phyloP scores from a whole-genome alignment of 1,140 invertebrate genomes.

The Drosophila nigromelanica region DNA sequence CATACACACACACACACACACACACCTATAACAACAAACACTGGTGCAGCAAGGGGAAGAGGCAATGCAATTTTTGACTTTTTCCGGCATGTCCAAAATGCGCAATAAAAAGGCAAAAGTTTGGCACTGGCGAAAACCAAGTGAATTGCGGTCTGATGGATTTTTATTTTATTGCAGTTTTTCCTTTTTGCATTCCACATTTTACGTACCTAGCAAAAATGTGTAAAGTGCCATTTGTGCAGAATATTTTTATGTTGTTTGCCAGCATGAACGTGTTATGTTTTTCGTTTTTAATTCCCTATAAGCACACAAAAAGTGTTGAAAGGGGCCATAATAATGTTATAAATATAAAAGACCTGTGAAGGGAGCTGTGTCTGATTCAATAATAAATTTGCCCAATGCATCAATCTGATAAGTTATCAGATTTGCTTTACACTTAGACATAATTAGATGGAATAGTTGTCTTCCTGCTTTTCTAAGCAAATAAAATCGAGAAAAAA shows the following conservation, averaged over 20 bases:
- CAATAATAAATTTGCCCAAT: too few species aligned
- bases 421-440: too few species aligned
- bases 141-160: slow-evolving; percentile 70
- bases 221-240: slow-evolving; percentile 47
- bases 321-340: too few species aligned
- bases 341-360: too few species aligned
- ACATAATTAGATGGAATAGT: too few species aligned
- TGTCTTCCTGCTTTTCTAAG: too few species aligned
- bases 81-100: slow-evolving; percentile 67
- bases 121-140: slow-evolving; percentile 42
- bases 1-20: slow-evolving; percentile 6
- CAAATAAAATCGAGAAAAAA: too few species aligned
- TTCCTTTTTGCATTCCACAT: slow-evolving; percentile 5
- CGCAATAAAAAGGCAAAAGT: slow-evolving; percentile 59
- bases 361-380: too few species aligned
- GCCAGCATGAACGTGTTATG: slow-evolving; percentile 2
- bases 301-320: neutral
- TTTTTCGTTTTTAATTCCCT: slow-evolving; percentile 15
- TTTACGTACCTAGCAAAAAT: slow-evolving; percentile 19
- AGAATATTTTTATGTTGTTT: slow-evolving; percentile 4
- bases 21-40: slow-evolving; percentile 21
- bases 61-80: slow-evolving; percentile 72
- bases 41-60: slow-evolving; percentile 11
- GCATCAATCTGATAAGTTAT: too few species aligned
- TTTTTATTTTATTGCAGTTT: slow-evolving; percentile 37